Evolutionary conservation across 1,140 invertebrate species (phyloP), one percentile per base, ranked within the genome.

Genomic region (Augochlora pura): DNA sequence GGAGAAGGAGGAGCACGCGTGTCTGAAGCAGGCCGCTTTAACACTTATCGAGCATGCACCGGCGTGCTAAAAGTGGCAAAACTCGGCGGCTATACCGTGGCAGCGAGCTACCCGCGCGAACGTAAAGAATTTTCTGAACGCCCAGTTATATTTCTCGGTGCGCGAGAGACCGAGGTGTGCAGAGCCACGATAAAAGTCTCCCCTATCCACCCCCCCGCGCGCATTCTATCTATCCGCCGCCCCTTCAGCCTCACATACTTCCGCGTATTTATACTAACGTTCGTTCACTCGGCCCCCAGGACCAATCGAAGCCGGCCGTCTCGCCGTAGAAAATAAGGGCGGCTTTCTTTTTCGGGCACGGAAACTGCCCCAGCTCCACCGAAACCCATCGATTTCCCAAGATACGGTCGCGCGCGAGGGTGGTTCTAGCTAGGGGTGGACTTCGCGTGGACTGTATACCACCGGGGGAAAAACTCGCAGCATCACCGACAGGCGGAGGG

Each of bases 71-170:
- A 63, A 65, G 63, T 42, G 38, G 38, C 23, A 21, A 67, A 67
- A 67, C 42, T 52, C 65, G 5, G 38, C 32, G 12, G 27, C 60
- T 32, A 38, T 63, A 63, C 60, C 60, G 25, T 27, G 25, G 16
- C 60, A 32, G 14, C 57, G 10, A 8, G 65, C 67, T 38, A n/a
- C 27, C 38, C 60, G 12, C 23, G 38, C 79, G 32, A 39, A 38
- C 18, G 66, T 65, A 65, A 57, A 82, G 81, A 78, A 83, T 70
- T 68, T 32, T 59, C 42, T 80, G 62, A 66, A 71, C 66, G 32
- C 52, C 9, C 66, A 52, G 71, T 69, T 59, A 77, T 80, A 82
- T 75, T 80, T 83, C n/a, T 66, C 21, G 18, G 39, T 32, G 75
- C 67, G 63, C 54, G 64, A 59, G 75, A 68, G 76, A 81, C 54